Percentiles rank a stretch among this genome's conserved stretches.
These are phyloP conservation scores for Horisme vitalbata DNA, from an alignment of 2,888 invertebrate genomes.

Conservation along the genomic window DNA sequence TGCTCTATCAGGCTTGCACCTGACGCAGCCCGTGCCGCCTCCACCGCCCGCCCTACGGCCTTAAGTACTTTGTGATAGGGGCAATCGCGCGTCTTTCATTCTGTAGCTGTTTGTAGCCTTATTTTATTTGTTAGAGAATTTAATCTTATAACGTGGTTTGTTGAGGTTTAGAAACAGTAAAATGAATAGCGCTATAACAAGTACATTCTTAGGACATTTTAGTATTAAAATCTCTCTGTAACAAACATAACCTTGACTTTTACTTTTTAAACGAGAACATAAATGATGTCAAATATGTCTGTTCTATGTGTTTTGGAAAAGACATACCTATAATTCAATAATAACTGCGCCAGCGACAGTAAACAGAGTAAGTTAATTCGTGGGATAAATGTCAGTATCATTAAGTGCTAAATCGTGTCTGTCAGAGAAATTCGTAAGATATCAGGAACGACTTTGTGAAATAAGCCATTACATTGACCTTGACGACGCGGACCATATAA, in stretches of 20 bases:
- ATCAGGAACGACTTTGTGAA: conserved; percentile 46
- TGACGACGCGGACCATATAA: conserved; percentile 38
- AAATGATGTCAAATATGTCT: too few relatives aligned
- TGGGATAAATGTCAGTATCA: conserved; percentile 60
- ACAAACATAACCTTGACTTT: too few relatives aligned
- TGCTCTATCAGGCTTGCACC: conserved; percentile 73
- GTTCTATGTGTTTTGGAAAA: too few relatives aligned
- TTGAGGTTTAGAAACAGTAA: conserved; percentile 1
- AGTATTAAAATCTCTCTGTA: too few relatives aligned
- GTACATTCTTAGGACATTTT: too few relatives aligned
- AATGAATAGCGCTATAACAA: not conserved
- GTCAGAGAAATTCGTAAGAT: conserved; percentile 46
- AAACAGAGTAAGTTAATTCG: conserved; percentile 17
- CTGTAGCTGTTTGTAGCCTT: conserved; percentile 39
- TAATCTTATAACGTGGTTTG: conserved; percentile 23
- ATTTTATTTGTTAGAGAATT: conserved; percentile 38
- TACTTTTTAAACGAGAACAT: too few relatives aligned
- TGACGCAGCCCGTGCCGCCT: conserved; percentile 52
- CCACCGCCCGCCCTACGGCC: conserved; percentile 42
- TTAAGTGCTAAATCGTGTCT: conserved; percentile 67
- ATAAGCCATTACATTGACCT: conserved; percentile 41
- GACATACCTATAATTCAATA: not conserved
- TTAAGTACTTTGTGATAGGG: conserved; percentile 60
- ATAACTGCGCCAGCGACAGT: not conserved
- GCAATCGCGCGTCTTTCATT: conserved; percentile 49